Evolutionary conservation across 1,140 invertebrate species (phyloP).

Genomic region (Euschistus heros): DNA sequence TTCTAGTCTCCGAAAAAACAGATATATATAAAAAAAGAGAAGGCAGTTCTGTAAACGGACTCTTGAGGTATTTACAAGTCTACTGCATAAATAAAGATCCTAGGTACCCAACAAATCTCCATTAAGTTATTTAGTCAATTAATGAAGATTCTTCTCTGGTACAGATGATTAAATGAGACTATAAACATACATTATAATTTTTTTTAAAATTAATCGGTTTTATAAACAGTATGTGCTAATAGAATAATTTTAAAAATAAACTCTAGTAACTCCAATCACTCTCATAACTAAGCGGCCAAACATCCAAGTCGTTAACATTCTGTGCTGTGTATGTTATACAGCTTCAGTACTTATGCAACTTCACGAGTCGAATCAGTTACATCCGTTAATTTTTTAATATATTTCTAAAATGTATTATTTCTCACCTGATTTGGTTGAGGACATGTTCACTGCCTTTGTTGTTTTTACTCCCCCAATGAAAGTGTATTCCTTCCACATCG

Average conservation of each 20-base stretch:
- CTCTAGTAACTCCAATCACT: too few species aligned
- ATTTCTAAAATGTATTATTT: too few species aligned
- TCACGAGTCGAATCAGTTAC: background rate
- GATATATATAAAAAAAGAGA: too few species aligned
- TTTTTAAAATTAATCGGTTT: too few species aligned
- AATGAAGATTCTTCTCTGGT: background rate
- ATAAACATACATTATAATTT: too few species aligned
- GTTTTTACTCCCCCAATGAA: slow-evolving; percentile 67
- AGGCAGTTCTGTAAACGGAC: background rate
- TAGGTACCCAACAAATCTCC: too few species aligned
- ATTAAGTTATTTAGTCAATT: background rate
- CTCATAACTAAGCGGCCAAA: too few species aligned
- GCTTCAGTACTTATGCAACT: background rate
- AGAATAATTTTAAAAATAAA: too few species aligned
- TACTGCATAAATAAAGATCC: background rate
- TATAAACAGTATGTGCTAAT: too few species aligned
- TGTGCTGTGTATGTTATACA: background rate
- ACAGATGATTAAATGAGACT: background rate
- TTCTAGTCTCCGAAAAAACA: too few species aligned
- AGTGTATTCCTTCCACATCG: slow-evolving; percentile 59
- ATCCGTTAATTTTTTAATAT: background rate
- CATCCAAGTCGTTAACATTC: too few species aligned
- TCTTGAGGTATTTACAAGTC: background rate
- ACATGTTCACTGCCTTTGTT: slow-evolving; percentile 67
- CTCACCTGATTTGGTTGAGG: slow-evolving; percentile 43